A percentile compares a stretch with the other conserved stretches of the same genome.
phyloP scores from a whole-genome alignment of 2,888 invertebrate genomes.

The Parnassius glacialis region DNA sequence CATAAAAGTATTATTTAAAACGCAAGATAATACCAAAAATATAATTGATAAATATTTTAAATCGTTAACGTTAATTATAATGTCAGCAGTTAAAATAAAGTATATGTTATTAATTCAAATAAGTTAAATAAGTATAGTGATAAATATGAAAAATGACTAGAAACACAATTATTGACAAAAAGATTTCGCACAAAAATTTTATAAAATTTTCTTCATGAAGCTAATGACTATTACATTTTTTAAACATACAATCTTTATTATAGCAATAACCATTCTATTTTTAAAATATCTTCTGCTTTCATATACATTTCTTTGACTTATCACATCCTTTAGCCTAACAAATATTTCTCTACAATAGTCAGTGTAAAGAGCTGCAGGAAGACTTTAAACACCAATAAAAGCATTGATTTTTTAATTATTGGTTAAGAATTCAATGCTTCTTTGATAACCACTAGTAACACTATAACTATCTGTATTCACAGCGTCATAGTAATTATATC shows the following conservation, averaged over 20 bases:
- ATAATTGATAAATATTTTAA: too few species aligned
- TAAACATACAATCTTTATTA: slow-evolving; percentile 16
- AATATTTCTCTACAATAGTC: slow-evolving; percentile 73
- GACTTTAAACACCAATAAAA: slow-evolving; percentile 68
- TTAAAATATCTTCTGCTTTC: slow-evolving; percentile 40
- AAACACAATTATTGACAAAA: slow-evolving; percentile 16
- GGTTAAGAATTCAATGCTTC: slow-evolving; percentile 18
- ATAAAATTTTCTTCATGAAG: slow-evolving; percentile 8
- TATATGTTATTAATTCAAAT: too few species aligned
- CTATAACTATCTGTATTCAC: slow-evolving; percentile 60
- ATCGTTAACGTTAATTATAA: too few species aligned
- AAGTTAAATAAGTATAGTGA: too few species aligned
- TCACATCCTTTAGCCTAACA: slow-evolving; percentile 77
- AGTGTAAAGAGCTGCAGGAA: slow-evolving; percentile 82
- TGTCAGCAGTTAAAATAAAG: too few species aligned
- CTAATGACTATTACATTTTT: slow-evolving; percentile 11
- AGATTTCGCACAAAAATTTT: slow-evolving; percentile 13
- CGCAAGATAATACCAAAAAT: too few species aligned
- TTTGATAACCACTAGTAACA: slow-evolving; percentile 31
- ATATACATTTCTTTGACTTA: slow-evolving; percentile 60
- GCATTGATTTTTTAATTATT: slow-evolving; percentile 32
- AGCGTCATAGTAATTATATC: slow-evolving; percentile 72
- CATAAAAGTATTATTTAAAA: too few species aligned
- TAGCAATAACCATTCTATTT: slow-evolving; percentile 34
- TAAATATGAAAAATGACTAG: slow-evolving; percentile 3